Conservation (phyloP, 2,113 vertebrate species). For the Shinisaurus crocodilurus region DNA sequence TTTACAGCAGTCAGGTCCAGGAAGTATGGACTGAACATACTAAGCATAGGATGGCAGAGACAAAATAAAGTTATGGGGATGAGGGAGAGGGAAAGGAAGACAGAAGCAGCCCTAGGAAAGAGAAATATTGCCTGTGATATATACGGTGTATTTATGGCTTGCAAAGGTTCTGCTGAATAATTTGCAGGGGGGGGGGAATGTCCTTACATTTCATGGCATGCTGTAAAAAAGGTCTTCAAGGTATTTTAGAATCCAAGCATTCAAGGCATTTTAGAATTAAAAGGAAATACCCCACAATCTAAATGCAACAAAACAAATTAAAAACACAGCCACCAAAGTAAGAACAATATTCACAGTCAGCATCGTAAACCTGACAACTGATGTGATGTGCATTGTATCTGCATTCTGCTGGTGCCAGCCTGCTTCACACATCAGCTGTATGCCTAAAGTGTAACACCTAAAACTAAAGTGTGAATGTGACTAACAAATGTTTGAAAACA, state of each 20-base stretch:
- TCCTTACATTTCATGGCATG: neutral
- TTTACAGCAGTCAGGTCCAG: neutral
- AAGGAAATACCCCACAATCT: neutral
- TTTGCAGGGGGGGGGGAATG: neutral
- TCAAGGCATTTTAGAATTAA: neutral
- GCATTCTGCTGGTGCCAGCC: neutral
- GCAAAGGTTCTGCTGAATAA: neutral
- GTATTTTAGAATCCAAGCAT: too few relatives aligned
- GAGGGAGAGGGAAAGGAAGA: neutral
- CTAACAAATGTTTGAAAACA: too few relatives aligned
- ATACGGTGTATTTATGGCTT: neutral
- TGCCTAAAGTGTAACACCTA: too few relatives aligned
- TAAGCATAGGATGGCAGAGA: neutral
- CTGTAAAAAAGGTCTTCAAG: neutral
- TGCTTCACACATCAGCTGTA: neutral
- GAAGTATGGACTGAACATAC: neutral
- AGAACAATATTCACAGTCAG: too few relatives aligned
- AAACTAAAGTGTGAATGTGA: neutral
- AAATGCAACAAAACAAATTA: neutral
- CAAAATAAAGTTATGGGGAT: neutral
- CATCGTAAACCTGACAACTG: neutral
- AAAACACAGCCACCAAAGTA: neutral
- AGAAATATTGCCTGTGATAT: neutral
- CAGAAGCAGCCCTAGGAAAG: neutral
- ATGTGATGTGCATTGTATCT: neutral